These are phyloP conservation scores for Arizona elegans DNA, from an alignment of 2,113 vertebrate species.

Conservation along the genomic window DNA sequence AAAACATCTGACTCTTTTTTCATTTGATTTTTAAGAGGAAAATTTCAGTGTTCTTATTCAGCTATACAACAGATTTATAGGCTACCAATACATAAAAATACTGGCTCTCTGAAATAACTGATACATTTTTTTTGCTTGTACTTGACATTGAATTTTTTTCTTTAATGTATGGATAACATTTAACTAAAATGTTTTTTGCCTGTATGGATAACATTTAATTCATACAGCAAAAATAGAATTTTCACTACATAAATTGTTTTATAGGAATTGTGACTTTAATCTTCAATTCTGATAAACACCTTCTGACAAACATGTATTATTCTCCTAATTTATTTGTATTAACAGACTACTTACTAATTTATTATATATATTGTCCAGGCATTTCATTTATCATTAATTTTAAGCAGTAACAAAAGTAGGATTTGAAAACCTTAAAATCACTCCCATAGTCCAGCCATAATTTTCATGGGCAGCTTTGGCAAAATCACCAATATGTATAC, in stretches of 20 bases:
- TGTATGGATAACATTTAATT: neutral
- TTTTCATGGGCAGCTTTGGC: neutral
- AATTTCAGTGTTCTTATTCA: neutral
- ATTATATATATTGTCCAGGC: slow-evolving; percentile 11
- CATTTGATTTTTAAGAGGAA: neutral
- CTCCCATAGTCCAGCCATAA: neutral
- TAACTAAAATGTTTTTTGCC: neutral
- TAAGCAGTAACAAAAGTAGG: neutral
- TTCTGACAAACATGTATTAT: neutral
- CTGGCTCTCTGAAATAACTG: neutral
- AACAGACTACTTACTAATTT: slow-evolving; percentile 5
- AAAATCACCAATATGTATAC: neutral
- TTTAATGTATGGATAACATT: neutral
- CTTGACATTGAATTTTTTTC: neutral
- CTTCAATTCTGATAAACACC: slow-evolving; percentile 10
- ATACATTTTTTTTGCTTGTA: neutral
- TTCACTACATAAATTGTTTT: neutral
- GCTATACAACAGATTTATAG: neutral
- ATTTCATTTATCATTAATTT: slow-evolving; percentile 21
- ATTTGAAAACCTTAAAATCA: slow-evolving; percentile 21
- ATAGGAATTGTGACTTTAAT: slow-evolving; percentile 13
- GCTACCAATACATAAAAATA: too few species aligned
- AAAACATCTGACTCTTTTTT: neutral
- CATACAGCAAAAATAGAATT: slow-evolving; percentile 13
- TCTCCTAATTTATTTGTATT: slow-evolving; percentile 3